Conservation (phyloP, 2,888 invertebrate species). For the Napeogenes inachia region DNA sequence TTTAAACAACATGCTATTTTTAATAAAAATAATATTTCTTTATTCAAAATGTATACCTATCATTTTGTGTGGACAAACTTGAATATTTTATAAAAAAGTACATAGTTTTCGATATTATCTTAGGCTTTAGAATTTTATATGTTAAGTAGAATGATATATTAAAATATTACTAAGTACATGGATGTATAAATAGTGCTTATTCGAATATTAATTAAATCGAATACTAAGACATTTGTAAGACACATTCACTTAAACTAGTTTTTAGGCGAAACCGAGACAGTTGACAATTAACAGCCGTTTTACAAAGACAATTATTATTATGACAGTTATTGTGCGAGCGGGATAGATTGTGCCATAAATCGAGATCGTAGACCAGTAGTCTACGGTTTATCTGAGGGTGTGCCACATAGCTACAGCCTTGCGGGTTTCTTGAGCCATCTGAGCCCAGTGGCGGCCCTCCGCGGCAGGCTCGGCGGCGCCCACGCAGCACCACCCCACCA, state of each 20-base stretch:
- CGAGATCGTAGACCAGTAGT: conserved; percentile 1
- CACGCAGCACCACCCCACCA: conserved; percentile 84
- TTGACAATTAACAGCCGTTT: not conserved
- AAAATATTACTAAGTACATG: conserved; percentile 3
- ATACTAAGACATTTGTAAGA: conserved; percentile 1
- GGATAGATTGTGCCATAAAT: conserved; percentile 5
- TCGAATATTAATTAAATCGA: not conserved
- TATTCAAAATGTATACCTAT: no score
- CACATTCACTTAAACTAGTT: conserved; percentile 5
- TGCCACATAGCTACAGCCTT: conserved; percentile 96
- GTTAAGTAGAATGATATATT: not conserved
- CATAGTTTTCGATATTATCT: not conserved
- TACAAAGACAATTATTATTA: not conserved
- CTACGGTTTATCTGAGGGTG: conserved; percentile 80
- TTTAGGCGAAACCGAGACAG: not conserved
- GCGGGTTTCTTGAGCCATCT: conserved; percentile 91
- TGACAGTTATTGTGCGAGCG: conserved; percentile 4
- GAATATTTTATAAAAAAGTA: not conserved
- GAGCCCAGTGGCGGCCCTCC: conserved; percentile 91
- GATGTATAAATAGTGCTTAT: not conserved
- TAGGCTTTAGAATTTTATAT: not conserved
- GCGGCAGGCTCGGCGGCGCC: conserved; percentile 82
- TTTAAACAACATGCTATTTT: no score
- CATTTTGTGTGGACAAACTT: not conserved
- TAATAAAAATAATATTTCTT: no score